These are phyloP conservation scores for Promerops cafer DNA, from an alignment of 2,113 vertebrate genomes.

Conservation along the genomic window DNA sequence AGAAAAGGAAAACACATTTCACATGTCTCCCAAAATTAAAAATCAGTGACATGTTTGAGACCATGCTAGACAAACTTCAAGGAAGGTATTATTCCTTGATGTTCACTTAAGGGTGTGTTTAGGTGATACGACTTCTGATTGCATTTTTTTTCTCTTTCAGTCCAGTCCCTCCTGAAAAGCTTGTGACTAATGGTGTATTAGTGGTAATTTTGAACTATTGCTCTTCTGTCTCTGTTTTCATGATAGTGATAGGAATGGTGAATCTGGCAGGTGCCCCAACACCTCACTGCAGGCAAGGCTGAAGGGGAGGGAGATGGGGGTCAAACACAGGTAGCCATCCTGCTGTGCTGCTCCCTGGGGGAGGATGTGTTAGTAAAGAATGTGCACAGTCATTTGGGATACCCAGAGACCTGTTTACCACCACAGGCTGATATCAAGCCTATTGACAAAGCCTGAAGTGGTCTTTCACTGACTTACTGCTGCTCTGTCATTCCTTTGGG, in stretches of 20 bases:
- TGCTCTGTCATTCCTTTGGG: not conserved
- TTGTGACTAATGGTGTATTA: conserved; percentile 73
- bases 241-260: not conserved
- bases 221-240: not conserved
- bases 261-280: not conserved
- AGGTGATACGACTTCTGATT: not conserved
- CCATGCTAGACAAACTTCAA: not conserved
- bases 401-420: not conserved
- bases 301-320: not conserved
- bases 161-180: conserved; percentile 62
- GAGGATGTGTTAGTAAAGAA: not conserved
- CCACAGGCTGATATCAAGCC: not conserved
- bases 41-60: not conserved
- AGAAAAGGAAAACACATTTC: not conserved
- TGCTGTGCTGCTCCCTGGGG: not conserved
- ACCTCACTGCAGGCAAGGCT: not conserved
- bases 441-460: not conserved
- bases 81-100: not conserved
- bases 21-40: not conserved
- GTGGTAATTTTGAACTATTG: conserved; percentile 65
- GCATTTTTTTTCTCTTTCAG: conserved; percentile 57
- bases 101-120: not conserved
- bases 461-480: not conserved
- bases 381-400: not conserved
- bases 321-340: not conserved